Conservation (phyloP, 2,888 invertebrate genomes). For the Drosophila stalkeri region DNA sequence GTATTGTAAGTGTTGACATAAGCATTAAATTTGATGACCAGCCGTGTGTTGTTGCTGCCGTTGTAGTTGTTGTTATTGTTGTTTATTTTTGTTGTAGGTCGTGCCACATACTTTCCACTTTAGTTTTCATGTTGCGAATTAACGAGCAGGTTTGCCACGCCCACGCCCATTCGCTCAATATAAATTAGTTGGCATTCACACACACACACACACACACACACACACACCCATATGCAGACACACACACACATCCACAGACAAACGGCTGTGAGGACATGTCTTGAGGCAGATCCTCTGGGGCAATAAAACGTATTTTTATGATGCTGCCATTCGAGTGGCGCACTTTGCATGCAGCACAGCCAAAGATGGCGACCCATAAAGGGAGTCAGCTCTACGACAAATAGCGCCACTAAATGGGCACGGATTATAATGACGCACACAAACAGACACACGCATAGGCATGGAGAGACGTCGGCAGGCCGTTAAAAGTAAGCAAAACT, state of each 20-base stretch:
- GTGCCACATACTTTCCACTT: slow-evolving; percentile 70
- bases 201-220: slow-evolving; percentile 29
- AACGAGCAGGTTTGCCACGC: slow-evolving; percentile 67
- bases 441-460: slow-evolving; percentile 18
- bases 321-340: slow-evolving; percentile 67
- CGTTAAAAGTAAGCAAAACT: slow-evolving; percentile 75
- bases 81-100: slow-evolving; percentile 20
- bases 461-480: slow-evolving; percentile 25
- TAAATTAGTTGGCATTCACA: slow-evolving; percentile 59
- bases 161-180: slow-evolving; percentile 45
- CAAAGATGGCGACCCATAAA: slow-evolving; percentile 64
- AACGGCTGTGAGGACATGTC: slow-evolving; percentile 57
- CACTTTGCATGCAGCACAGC: slow-evolving; percentile 71
- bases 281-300: slow-evolving; percentile 68
- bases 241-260: slow-evolving; percentile 23
- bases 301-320: slow-evolving; percentile 81
- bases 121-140: slow-evolving; percentile 78
- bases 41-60: slow-evolving; percentile 34
- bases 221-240: slow-evolving; percentile 1
- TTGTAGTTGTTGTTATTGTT: slow-evolving; percentile 18
- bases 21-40: slow-evolving; percentile 77
- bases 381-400: slow-evolving; percentile 74
- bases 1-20: slow-evolving; percentile 77
- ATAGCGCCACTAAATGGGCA: slow-evolving; percentile 78
- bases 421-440: slow-evolving; percentile 75